A percentile compares a stretch with the other conserved stretches of the same genome.
phyloP scores from a whole-genome alignment of 2,797 vertebrate species.

The Sebastes aleutianus region DNA sequence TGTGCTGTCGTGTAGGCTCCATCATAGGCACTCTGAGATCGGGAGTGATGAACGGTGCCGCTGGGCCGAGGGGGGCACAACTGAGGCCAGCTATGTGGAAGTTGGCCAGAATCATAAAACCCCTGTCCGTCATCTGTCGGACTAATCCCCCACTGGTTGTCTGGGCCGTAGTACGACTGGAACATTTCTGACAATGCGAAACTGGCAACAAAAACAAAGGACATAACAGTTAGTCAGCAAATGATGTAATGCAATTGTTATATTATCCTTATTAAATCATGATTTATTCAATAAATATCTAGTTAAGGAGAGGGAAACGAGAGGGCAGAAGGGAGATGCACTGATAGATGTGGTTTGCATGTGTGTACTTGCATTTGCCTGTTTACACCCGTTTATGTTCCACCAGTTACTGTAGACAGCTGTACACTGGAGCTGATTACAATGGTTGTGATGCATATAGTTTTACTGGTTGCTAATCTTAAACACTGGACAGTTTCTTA shows the following conservation, averaged over 20 bases:
- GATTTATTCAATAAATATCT: conserved; percentile 1
- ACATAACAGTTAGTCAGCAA: conserved; percentile 35
- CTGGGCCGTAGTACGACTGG: conserved; percentile 68
- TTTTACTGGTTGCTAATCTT: neutral
- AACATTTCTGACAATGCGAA: conserved; percentile 75
- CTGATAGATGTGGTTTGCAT: neutral
- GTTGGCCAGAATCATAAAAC: conserved; percentile 60
- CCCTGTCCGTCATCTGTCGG: conserved; percentile 67
- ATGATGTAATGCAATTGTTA: conserved; percentile 47
- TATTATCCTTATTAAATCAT: conserved; percentile 52
- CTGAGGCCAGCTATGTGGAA: conserved; percentile 62
- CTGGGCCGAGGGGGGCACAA: conserved; percentile 39
- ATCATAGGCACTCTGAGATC: conserved; percentile 44
- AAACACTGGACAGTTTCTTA: neutral
- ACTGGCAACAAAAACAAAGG: conserved; percentile 7
- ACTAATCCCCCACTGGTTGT: conserved; percentile 70
- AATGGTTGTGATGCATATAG: neutral
- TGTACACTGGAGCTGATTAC: neutral
- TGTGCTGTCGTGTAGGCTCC: conserved; percentile 56
- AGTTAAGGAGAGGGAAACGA: neutral
- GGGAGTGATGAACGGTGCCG: conserved; percentile 8
- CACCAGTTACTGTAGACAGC: neutral
- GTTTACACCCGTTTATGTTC: neutral
- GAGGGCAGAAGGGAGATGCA: neutral
- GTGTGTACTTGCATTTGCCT: neutral